Percentiles rank a stretch among this genome's conserved stretches.
phyloP scores from a whole-genome alignment of 2,113 vertebrate genomes.

The Lathamus discolor region DNA sequence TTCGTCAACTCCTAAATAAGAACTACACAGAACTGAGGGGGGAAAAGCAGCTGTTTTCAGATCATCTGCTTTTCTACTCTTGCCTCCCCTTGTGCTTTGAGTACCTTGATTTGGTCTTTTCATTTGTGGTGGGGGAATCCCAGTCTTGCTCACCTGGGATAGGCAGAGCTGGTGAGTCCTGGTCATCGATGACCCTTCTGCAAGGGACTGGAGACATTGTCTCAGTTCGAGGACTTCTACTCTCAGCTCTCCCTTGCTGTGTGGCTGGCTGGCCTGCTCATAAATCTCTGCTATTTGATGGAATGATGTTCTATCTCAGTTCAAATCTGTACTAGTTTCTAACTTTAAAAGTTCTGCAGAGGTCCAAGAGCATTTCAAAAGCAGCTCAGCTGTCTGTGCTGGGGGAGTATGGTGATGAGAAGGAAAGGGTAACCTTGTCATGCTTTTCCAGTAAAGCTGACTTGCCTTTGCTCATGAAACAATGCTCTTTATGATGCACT shows the following conservation, averaged over 20 bases:
- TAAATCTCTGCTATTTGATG: neutral
- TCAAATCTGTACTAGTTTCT: neutral
- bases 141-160: neutral
- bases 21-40: neutral
- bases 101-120: neutral
- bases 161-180: neutral
- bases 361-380: neutral
- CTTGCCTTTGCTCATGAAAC: neutral
- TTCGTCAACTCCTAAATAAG: neutral
- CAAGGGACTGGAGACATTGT: neutral
- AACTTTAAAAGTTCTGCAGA: neutral
- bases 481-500: neutral
- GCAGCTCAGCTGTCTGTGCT: fast-evolving
- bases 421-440: neutral
- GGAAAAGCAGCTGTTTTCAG: neutral
- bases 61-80: neutral
- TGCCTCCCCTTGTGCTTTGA: neutral
- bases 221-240: neutral
- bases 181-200: fast-evolving
- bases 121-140: neutral
- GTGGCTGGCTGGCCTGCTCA: fast-evolving
- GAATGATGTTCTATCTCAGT: neutral
- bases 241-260: neutral
- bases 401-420: fast-evolving
- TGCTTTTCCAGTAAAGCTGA: neutral